Percentiles rank a stretch among this genome's conserved stretches.
Evolutionary conservation across 1,140 invertebrate genomes (phyloP).

Genomic region (Neodiprion pinetum): DNA sequence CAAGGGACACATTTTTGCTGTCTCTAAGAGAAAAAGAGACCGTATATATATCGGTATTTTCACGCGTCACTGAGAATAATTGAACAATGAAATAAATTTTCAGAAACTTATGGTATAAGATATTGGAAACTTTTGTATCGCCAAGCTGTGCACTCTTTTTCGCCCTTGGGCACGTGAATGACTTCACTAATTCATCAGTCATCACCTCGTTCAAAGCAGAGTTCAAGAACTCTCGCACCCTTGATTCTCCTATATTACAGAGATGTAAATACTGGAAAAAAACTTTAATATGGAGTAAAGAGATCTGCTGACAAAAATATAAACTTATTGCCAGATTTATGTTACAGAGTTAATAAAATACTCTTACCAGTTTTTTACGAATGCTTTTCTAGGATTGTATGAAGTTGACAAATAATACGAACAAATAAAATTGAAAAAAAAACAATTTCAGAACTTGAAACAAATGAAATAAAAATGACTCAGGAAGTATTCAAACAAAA

Average conservation of each 20-base stretch:
- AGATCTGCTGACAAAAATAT: constrained; percentile 1
- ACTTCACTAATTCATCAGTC: constrained; percentile 5
- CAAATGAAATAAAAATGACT: too few relatives aligned
- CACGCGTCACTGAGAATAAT: background rate
- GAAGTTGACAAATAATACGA: too few relatives aligned
- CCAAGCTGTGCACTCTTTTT: constrained; percentile 17
- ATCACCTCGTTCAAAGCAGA: constrained; percentile 8
- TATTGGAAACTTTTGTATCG: constrained; percentile 14
- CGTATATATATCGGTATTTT: background rate
- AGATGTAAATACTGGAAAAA: background rate
- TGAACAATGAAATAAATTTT: background rate
- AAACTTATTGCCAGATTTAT: background rate
- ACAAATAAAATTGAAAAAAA: too few relatives aligned
- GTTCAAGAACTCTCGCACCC: constrained; percentile 14
- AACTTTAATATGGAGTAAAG: background rate
- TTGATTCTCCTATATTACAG: constrained; percentile 2
- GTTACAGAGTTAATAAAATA: background rate
- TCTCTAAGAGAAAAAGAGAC: background rate
- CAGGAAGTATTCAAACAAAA: too few relatives aligned
- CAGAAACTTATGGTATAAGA: background rate
- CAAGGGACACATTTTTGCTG: background rate
- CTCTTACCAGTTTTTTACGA: constrained; percentile 1
- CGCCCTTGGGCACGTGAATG: constrained; percentile 2
- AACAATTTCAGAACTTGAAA: too few relatives aligned
- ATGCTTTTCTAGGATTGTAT: background rate